Conservation (phyloP, 1,140 invertebrate species). For the Lepidurus arcticus region DNA sequence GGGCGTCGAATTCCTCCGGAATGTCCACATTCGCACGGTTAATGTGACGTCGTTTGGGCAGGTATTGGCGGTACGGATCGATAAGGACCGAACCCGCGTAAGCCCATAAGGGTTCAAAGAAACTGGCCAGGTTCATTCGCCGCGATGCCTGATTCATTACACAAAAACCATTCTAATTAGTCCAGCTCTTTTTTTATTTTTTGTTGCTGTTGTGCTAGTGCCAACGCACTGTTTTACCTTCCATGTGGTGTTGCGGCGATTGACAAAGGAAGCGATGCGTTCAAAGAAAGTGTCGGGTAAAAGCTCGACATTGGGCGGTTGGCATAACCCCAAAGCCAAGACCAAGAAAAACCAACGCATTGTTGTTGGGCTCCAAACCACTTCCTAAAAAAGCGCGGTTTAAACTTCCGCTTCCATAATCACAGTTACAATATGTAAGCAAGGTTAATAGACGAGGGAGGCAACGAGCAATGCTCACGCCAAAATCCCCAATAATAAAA, state of each 20-base stretch:
- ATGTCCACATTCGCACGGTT: constrained; percentile 36
- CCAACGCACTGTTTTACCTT: background rate
- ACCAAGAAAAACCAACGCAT: constrained; percentile 9
- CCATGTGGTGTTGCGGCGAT: constrained; percentile 1
- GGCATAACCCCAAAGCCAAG: background rate
- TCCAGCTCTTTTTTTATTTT: background rate
- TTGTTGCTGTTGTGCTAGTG: background rate
- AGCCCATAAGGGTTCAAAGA: constrained; percentile 1
- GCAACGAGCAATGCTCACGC: no score
- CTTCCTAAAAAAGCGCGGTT: background rate
- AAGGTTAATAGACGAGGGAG: no score
- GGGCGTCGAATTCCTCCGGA: constrained; percentile 49
- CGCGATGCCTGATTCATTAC: background rate
- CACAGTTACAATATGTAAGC: background rate
- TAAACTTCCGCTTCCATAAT: background rate
- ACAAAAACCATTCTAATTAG: background rate
- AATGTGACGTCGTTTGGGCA: background rate
- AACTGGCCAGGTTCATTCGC: constrained; percentile 1
- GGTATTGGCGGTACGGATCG: constrained; percentile 20
- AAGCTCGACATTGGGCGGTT: background rate
- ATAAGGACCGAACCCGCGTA: background rate
- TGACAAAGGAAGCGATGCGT: constrained; percentile 18
- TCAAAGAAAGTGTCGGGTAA: background rate
- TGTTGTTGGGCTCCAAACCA: background rate
- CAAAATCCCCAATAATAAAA: no score